Evolutionary conservation across 1,140 invertebrate species (phyloP), one percentile per base, ranked within the genome.

Genomic region (Trichomalopsis sarcophagae): DNA sequence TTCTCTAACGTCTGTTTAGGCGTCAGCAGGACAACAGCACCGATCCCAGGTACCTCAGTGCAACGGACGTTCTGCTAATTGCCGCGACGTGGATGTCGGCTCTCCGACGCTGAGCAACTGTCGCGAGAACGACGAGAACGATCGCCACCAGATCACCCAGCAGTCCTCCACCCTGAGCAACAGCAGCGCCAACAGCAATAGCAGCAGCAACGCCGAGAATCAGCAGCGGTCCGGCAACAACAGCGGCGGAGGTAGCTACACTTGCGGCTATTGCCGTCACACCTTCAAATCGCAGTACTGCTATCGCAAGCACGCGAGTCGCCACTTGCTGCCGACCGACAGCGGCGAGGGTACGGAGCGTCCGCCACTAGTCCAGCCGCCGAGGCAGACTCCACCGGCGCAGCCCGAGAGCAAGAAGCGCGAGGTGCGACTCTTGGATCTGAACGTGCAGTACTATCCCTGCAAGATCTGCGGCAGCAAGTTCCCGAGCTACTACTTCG

Each of bases 401-500:
- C 47, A 47, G 11, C 1, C 5, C 2, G 84, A 81, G 4, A 3
- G 17, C 40, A 85, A 76, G 84, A 79, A 83, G 62, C 92, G 94
- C 14, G 95, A 95, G 86, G 95, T 96, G 3, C 94, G 95, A 80
- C 92, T 96, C 0, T 89, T 96, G 27, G 96, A 97, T 87, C 94
- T 97, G 90, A 97, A 98, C 88, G 96, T 98, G 0, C 97, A 98
- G 91, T 98, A 98, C 93, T 98, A 98, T 92, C 97, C 97, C 0
- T 98, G 97, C 93, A 98, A 98, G 91, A 97, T 96, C 0, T 98
- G 97, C 92, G 97, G 97, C 33, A 97, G 95, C 90, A 98, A 98
- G 93, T 98, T 98, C 90, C 97, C 97, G 0, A 97, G 97, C 87
- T 98, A 98, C 90, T 98, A 98, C 91, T 98, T 98, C 93, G 97